Base-by-base conservation (phyloP, 2,888 invertebrate species). In the Operophtera brumata region DNA sequence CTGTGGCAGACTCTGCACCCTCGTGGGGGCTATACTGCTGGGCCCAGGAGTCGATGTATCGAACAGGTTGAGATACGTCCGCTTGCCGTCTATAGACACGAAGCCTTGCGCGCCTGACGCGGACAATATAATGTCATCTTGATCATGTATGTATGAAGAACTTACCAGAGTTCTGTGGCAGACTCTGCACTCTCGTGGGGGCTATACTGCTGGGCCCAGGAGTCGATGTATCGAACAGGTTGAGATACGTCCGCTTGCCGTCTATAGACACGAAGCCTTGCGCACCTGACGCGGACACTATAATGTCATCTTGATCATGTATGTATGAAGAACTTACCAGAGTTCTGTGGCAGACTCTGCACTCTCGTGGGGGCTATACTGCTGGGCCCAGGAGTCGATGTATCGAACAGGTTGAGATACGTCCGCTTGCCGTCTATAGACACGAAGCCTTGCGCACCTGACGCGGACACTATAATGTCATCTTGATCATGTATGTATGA, bases 241-340 rank as follows among this genome's bases (percentile, higher is more conserved):
- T 96, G 66, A 97, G 91, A 76, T 97, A 96, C 0, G 96, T 97
- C 69, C 96, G 91, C 84, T 97, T 96, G 34, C 97, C 97, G 75
- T 97, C 97, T 54, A 97, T 97, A 20, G 96, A 97, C 11, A 97
- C 97, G 82, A 96, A 97, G 25, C 96, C 95, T 72, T 96, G 94
- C 42, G 94, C 94, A 12, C 95, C 95, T 6, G 94, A 92, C 2
- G 95, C 93, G 0, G 95, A 94, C 2, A 96, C 93, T 47, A 97
- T 96, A 43, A 96, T 95, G 70, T 95, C 85, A n/a, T 50, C 85
- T 3, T 20, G 20, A 20, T 20, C 2, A 20, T 20, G 20, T 20
- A 20, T n/a, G 20, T n/a, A n/a, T n/a, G n/a, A 20, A 20, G 2
- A 20, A 20, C 20, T 75, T 26, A 84, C 84, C 72, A 57, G 75